A percentile compares a stretch with the other conserved stretches of the same genome.
phyloP scores from a whole-genome alignment of 2,797 vertebrate genomes.

The Graptemys geographica region DNA sequence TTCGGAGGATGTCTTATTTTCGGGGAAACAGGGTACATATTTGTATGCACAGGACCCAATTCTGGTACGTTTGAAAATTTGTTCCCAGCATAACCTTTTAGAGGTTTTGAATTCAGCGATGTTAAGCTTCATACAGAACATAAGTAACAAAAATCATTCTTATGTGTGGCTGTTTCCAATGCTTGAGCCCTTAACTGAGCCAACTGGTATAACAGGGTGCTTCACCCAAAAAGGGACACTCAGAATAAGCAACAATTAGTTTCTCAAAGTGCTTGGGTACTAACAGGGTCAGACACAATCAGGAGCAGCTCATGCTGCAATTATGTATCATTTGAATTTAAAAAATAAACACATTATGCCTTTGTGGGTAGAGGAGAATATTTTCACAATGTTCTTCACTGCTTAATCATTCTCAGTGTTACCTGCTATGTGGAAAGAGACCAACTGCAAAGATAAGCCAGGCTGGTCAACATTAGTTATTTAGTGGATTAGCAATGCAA shows the following conservation, averaged over 20 bases:
- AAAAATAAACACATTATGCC: neutral
- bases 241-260: neutral
- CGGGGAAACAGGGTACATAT: no score
- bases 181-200: neutral
- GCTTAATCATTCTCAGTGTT: neutral
- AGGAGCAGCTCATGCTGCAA: neutral
- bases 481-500: neutral
- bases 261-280: neutral
- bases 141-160: neutral
- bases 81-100: neutral
- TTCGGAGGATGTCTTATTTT: no score
- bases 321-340: neutral
- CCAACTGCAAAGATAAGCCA: neutral
- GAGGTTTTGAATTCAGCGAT: neutral
- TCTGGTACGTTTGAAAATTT: accelerated
- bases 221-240: neutral
- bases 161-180: neutral
- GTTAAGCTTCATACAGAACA: neutral
- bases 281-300: neutral
- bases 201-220: neutral
- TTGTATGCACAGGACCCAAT: neutral
- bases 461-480: no score
- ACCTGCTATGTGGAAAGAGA: neutral
- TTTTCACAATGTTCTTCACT: neutral
- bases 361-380: neutral